These are phyloP conservation scores for Chalcis sispes DNA, from an alignment of 2,888 invertebrate genomes.

Conservation along the genomic window DNA sequence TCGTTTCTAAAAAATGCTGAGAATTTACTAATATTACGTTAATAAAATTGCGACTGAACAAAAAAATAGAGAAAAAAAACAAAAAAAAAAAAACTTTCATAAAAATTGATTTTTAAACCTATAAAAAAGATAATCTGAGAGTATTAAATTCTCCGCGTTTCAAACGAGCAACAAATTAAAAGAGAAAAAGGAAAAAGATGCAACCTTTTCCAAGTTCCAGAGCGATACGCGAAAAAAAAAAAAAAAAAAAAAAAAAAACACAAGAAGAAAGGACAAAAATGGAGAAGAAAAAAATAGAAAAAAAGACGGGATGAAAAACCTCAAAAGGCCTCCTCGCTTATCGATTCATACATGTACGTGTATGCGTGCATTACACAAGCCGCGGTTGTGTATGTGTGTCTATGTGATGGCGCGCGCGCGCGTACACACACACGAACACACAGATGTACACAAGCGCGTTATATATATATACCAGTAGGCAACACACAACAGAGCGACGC, in stretches of 20 bases:
- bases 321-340: slow-evolving; percentile 50
- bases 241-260: slow-evolving; percentile 11
- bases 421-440: background rate
- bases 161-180: slow-evolving; percentile 48
- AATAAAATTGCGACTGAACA: background rate
- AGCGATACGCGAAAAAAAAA: slow-evolving; percentile 2
- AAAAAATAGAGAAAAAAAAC: background rate
- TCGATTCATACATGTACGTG: slow-evolving; percentile 47
- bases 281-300: no score
- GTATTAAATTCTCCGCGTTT: slow-evolving; percentile 31
- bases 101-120: slow-evolving; percentile 48
- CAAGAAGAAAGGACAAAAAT: slow-evolving; percentile 15
- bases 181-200: slow-evolving; percentile 27
- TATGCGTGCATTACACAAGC: slow-evolving; percentile 6
- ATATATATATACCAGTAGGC: no score
- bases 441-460: no score
- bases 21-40: slow-evolving; percentile 1
- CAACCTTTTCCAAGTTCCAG: slow-evolving; percentile 18
- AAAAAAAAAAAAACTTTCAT: slow-evolving; percentile 8
- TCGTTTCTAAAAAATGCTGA: slow-evolving; percentile 5
- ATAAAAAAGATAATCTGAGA: slow-evolving; percentile 52
- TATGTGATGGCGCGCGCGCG: background rate
- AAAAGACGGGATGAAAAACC: slow-evolving; percentile 36
- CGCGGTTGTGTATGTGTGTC: background rate
- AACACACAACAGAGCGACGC: slow-evolving; percentile 7